Evolutionary conservation across 2,888 invertebrate genomes (phyloP).

Genomic region (Aporophyla lueneburgensis): DNA sequence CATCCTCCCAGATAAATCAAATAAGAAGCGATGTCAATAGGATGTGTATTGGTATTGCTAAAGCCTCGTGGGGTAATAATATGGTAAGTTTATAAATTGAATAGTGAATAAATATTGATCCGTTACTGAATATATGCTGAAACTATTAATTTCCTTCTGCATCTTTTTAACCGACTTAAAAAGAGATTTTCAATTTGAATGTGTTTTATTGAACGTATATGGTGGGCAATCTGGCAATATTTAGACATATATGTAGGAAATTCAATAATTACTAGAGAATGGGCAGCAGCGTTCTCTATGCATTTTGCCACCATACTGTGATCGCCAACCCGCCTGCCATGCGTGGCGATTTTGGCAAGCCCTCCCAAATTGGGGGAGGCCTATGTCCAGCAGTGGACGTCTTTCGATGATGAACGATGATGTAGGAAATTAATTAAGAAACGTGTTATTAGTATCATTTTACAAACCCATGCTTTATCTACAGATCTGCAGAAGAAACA

Average conservation of each 20-base stretch:
- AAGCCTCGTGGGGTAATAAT: slow-evolving; percentile 2
- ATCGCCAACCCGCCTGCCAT: too few species aligned
- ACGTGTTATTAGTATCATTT: background rate
- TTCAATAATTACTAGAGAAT: too few species aligned
- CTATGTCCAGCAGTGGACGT: too few species aligned
- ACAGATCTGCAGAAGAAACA: background rate
- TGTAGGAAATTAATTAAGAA: too few species aligned
- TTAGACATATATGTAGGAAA: too few species aligned
- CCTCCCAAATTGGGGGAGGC: too few species aligned
- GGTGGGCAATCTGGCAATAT: background rate
- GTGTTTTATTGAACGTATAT: background rate
- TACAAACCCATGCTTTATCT: background rate
- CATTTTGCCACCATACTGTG: too few species aligned
- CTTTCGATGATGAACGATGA: too few species aligned
- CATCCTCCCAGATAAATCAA: slow-evolving; percentile 33
- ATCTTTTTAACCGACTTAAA: slow-evolving; percentile 4
- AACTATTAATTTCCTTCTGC: slow-evolving; percentile 27
- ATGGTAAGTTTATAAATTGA: slow-evolving; percentile 24
- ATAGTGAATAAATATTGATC: slow-evolving; percentile 19
- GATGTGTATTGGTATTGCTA: slow-evolving; percentile 35
- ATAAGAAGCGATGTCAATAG: slow-evolving; percentile 26
- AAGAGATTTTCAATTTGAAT: background rate
- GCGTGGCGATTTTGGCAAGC: too few species aligned
- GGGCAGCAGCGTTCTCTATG: too few species aligned
- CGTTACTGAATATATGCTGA: slow-evolving; percentile 17